These are phyloP conservation scores for Porites australiensis DNA, from an alignment of 64 coral and sea anemone genomes.

Conservation along the genomic window DNA sequence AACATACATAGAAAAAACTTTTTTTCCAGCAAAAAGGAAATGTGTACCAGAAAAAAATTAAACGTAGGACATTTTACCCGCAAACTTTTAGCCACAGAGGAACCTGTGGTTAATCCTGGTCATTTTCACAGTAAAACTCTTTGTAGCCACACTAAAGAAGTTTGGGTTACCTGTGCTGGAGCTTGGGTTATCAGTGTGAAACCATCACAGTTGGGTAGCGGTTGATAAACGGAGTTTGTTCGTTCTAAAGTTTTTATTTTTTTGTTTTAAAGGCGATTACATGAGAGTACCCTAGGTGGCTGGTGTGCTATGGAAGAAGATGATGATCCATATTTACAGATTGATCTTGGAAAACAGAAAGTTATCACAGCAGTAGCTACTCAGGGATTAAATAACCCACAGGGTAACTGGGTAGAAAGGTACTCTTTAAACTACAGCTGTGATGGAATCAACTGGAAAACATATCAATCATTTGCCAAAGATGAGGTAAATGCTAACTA, in stretches of 20 bases:
- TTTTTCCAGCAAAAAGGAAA: too few relatives aligned
- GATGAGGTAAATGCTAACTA: constrained; percentile 40
- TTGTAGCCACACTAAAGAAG: too few relatives aligned
- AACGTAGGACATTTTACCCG: too few relatives aligned
- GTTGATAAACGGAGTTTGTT: background rate
- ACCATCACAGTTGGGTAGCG: too few relatives aligned
- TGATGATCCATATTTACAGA: constrained; percentile 70
- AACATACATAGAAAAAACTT: too few relatives aligned
- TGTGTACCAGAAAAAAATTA: too few relatives aligned
- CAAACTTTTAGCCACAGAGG: too few relatives aligned
- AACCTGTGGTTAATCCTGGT: too few relatives aligned
- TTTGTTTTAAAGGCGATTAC: background rate
- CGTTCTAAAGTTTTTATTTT: too few relatives aligned
- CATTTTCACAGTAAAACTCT: too few relatives aligned
- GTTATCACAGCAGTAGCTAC: constrained; percentile 82
- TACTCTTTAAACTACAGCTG: constrained; percentile 94
- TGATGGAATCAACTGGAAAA: constrained; percentile 75
- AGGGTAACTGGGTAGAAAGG: constrained; percentile 89
- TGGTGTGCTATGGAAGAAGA: constrained; percentile 83
- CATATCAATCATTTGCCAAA: constrained; percentile 47
- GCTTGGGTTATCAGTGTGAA: too few relatives aligned
- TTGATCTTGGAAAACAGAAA: constrained; percentile 78
- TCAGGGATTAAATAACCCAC: constrained; percentile 69
- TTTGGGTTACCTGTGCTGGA: too few relatives aligned
- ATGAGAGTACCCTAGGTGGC: constrained; percentile 49